Conservation (phyloP, 2,797 vertebrate genomes). For the Hydrolagus colliei region DNA sequence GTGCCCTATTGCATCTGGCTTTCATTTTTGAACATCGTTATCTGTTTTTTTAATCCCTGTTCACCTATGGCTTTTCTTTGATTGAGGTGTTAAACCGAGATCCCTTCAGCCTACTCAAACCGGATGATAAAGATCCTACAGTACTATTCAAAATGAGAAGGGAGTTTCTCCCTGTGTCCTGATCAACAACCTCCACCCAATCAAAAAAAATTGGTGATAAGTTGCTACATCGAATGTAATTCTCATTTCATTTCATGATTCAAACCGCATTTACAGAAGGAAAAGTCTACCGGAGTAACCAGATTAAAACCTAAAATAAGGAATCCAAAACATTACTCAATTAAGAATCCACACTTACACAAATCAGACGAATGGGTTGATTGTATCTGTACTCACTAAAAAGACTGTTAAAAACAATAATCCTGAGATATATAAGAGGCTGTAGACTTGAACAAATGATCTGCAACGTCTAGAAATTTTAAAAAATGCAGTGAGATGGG, state of each 20-base stretch:
- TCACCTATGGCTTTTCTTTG: not conserved
- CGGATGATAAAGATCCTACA: too few species aligned
- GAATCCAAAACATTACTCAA: not conserved
- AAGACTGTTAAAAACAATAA: not conserved
- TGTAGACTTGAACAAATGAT: not conserved
- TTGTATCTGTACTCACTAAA: not conserved
- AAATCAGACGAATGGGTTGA: not conserved
- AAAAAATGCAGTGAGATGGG: not conserved
- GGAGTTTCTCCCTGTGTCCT: too few species aligned
- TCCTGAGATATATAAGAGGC: not conserved
- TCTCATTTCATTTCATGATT: not conserved
- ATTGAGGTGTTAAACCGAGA: too few species aligned
- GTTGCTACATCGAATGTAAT: too few species aligned
- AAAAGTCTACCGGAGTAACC: not conserved
- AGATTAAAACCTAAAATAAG: not conserved
- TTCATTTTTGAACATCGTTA: not conserved
- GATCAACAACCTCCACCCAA: too few species aligned
- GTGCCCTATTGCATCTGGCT: not conserved
- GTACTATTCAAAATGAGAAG: too few species aligned
- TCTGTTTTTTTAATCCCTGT: not conserved
- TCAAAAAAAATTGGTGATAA: too few species aligned
- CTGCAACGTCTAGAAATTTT: not conserved
- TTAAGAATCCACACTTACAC: not conserved
- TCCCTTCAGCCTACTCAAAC: too few species aligned
- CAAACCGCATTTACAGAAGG: not conserved